Evolutionary conservation across 1,140 invertebrate species (phyloP).

Genomic region (Hesperophylax magnus): DNA sequence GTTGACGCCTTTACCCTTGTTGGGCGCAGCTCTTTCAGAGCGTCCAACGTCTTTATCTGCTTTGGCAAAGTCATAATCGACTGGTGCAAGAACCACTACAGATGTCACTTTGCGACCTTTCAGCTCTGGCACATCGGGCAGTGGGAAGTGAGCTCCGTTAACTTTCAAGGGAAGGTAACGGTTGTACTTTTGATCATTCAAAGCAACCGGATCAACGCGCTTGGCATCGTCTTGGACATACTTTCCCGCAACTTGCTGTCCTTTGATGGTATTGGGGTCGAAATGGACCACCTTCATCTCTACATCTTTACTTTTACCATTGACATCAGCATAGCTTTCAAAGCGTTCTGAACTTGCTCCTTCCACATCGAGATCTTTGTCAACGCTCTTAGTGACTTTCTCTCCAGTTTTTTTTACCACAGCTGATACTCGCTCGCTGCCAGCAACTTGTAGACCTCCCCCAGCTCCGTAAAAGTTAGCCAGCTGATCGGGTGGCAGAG

Average conservation of each 20-base stretch:
- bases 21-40: constrained; percentile 66
- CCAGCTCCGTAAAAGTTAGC: constrained; percentile 87
- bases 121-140: constrained; percentile 81
- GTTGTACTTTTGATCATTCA: constrained; percentile 83
- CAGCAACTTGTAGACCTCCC: constrained; percentile 77
- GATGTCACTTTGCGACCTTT: constrained; percentile 82
- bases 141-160: constrained; percentile 85
- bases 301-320: constrained; percentile 73
- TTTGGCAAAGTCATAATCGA: constrained; percentile 75
- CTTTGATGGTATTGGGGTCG: constrained; percentile 81
- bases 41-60: constrained; percentile 62
- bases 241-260: constrained; percentile 78
- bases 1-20: constrained; percentile 72
- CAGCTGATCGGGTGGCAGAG: constrained; percentile 86
- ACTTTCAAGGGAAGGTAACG: constrained; percentile 87
- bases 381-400: constrained; percentile 63
- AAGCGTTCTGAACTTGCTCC: constrained; percentile 66
- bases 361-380: constrained; percentile 68
- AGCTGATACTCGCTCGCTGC: constrained; percentile 77
- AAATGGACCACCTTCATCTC: constrained; percentile 90
- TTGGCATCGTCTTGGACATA: constrained; percentile 82
- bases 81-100: constrained; percentile 86
- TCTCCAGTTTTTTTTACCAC: constrained; percentile 75
- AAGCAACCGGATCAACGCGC: constrained; percentile 79
- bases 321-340: constrained; percentile 63